Evolutionary conservation across 2,797 vertebrate genomes (phyloP), one percentile per base, ranked within the genome.

Genomic region (Sebastes cheni): DNA sequence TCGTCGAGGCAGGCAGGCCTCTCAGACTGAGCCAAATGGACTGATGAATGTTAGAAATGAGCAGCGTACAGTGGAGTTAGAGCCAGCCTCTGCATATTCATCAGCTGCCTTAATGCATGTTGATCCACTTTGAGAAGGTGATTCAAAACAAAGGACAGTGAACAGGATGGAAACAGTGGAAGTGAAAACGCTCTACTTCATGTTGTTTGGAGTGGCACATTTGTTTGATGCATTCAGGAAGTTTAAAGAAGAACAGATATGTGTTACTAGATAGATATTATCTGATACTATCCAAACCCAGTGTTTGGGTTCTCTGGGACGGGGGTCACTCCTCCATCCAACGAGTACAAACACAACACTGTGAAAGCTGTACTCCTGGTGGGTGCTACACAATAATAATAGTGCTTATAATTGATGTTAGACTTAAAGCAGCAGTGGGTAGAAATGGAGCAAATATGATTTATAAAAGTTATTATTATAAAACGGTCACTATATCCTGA

Each of bases 11-110:
- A 70, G 73, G 62, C 39, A 13, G 36, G 56, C 84, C 52, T 79
- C 55, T 87, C 69, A 75, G 80, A 39, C 39, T 42, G 67, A 86
- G 79, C 62, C 55, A 73, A 92, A 88, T 72, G 85, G 82, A 84
- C 90, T 88, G 92, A 94, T 89, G 77, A 75, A 52, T 73, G 88
- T 87, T 87, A 71, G 87, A 86, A 87, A 91, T 92, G 87, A 93
- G 84, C 77, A 23, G 69, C 29, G 27, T 62, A 13, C 34, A 36
- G 67, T 7, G 23, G 62, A 79, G 36, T 67, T 36, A 16, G 67
- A 68, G 59, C 34, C 69, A 29, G 11, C 75, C 60, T 13, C 56
- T 82, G 70, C 69, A 85, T 80, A 87, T 79, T 88, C 79, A 88
- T 87, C 61, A 69, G 67, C 67, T 66, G 50, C 65, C 83, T 68